Evolutionary conservation across 2,888 invertebrate genomes (phyloP), one percentile per base, ranked within the genome.

Genomic region (Drosophila pseudotalamancana): DNA sequence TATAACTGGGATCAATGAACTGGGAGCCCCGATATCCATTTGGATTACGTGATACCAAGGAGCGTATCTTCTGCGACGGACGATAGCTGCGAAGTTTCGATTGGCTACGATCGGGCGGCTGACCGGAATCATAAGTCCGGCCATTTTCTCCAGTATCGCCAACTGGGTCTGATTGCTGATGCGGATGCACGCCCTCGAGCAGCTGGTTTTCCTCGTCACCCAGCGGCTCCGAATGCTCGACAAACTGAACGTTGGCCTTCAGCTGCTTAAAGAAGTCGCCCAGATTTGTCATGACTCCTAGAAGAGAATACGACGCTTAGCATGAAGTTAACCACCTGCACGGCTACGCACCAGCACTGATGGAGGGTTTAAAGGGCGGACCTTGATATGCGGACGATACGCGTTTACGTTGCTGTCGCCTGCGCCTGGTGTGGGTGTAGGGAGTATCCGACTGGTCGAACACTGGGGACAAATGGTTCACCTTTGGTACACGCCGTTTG

Each of bases 1-100:
- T 93, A 89, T 94, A 92, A 60, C 92, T 94, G 31, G 94, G 94
- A 90, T 94, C 94, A 82, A 94, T 93, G 72, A 93, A 92, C 86
- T 94, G 94, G 46, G 94, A 93, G 3, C 93, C 93, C 31, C 94
- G 94, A 85, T 94, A 93, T 37, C 91, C 91, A 27, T 91, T 91
- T 5, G 93, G 93, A 79, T 93, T 93, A 51, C 91, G 90, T 82
- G 94, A 92, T 83, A 94, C 92, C 90, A 93, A 92, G 63, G 94
- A 94, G 91, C 94, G 90, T 50, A 92, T 90, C 77, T 92, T 91
- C 69, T 92, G 92, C 6, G 92, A 92, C 9, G 92, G 92, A 43
- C 91, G 85, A 78, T 92, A 92, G 32, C 88, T 91, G 59, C 91
- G 89, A 60, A 92, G 90, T 40, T 92, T 92, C 2, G 91, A 90